Evolutionary conservation across 2,113 vertebrate genomes (phyloP).

Genomic region (Willisornis vidua): DNA sequence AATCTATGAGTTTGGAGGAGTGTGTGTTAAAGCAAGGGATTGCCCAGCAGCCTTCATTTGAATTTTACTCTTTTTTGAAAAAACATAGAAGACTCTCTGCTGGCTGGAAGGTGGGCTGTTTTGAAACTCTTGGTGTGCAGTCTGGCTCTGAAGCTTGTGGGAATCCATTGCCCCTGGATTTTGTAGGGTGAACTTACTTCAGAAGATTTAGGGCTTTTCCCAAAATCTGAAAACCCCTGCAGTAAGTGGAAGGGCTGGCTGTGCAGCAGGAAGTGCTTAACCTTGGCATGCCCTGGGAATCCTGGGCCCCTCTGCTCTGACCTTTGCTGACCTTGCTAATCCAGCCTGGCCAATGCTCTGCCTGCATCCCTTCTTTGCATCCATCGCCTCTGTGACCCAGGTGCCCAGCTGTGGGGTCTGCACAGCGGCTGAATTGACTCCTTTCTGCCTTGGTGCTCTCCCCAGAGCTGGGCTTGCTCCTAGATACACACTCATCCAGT

Average conservation of each 20-base stretch:
- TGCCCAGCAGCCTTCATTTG: neutral
- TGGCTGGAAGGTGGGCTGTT: neutral
- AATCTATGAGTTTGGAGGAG: neutral
- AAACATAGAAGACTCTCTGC: neutral
- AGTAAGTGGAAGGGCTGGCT: neutral
- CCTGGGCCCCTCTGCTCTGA: neutral
- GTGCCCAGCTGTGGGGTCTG: neutral
- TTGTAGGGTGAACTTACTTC: neutral
- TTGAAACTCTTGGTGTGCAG: neutral
- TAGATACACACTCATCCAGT: neutral
- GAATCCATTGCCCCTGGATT: neutral
- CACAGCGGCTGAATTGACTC: rapidly evolving
- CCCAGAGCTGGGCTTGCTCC: neutral
- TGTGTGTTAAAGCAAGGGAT: neutral
- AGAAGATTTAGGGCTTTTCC: neutral
- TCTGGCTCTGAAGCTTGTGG: neutral
- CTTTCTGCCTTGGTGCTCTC: neutral
- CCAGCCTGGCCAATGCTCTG: neutral
- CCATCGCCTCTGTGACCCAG: neutral
- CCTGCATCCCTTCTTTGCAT: neutral
- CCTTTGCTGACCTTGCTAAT: neutral
- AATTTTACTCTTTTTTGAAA: neutral
- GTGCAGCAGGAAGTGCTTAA: neutral
- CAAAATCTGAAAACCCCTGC: neutral
- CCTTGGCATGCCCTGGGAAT: neutral